These are phyloP conservation scores for Corbicula japonica DNA, from an alignment of 2,888 invertebrate species.

Conservation along the genomic window DNA sequence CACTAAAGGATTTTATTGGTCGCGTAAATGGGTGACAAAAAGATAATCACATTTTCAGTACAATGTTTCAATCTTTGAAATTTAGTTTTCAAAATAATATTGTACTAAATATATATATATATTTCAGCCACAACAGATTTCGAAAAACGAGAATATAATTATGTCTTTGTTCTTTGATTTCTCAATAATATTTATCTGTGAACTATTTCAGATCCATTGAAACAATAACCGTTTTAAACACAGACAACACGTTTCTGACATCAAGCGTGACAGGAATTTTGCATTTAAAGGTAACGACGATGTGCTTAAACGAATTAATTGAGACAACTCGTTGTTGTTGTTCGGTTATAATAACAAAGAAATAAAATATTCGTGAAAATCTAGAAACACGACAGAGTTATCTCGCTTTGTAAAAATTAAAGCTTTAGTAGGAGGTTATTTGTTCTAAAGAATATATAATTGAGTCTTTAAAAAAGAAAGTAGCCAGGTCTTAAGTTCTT, in stretches of 20 bases:
- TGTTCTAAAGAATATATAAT: background rate
- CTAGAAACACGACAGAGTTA: background rate
- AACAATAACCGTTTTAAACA: constrained; percentile 74
- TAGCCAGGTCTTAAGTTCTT: too few species aligned
- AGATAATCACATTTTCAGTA: background rate
- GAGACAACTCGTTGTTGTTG: background rate
- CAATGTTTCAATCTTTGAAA: background rate
- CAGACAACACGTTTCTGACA: constrained; percentile 77
- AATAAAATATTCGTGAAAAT: background rate
- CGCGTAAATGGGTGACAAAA: background rate
- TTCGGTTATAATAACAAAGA: background rate
- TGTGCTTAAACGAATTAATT: background rate
- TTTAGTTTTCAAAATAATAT: background rate
- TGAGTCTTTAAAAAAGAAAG: background rate
- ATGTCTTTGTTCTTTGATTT: background rate
- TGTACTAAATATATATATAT: background rate
- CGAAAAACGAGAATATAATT: background rate
- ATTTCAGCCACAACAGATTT: background rate
- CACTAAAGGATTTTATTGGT: too few species aligned
- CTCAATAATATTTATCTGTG: background rate
- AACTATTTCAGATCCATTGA: constrained; percentile 75
- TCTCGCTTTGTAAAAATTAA: background rate
- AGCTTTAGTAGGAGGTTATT: background rate
- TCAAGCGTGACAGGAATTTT: constrained; percentile 78
- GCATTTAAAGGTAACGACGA: constrained; percentile 76